A percentile compares a stretch with the other conserved stretches of the same genome.
These are phyloP conservation scores for Dicaeum eximium DNA, from an alignment of 2,113 vertebrate genomes.

Conservation along the genomic window DNA sequence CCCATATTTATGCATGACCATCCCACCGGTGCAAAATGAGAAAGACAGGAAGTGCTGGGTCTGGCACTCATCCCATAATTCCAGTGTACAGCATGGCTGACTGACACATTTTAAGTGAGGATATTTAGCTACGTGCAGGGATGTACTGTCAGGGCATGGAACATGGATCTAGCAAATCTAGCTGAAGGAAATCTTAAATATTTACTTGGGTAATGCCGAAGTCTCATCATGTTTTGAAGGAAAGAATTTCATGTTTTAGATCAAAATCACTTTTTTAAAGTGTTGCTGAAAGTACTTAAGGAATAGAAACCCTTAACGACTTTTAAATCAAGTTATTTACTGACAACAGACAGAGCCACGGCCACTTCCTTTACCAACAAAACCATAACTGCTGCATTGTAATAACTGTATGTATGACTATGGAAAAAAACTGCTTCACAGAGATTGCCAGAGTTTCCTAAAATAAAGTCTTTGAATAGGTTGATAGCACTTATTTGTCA, in stretches of 20 bases:
- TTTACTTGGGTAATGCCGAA: background rate
- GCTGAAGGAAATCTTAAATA: background rate
- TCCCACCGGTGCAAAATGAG: background rate
- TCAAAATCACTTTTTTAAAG: background rate
- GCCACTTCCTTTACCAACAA: conserved; percentile 12
- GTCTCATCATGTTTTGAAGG: background rate
- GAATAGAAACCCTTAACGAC: background rate
- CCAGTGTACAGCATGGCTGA: background rate
- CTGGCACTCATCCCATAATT: background rate
- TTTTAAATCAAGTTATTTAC: background rate
- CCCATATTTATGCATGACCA: background rate
- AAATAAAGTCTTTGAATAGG: background rate
- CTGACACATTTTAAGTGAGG: background rate
- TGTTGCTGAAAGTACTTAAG: background rate
- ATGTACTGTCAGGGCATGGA: background rate
- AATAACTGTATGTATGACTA: background rate
- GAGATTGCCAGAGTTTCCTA: background rate
- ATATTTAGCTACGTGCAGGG: background rate
- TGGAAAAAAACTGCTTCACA: background rate
- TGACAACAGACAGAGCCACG: background rate
- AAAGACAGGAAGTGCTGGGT: background rate
- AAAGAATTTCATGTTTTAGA: background rate
- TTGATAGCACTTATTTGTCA: background rate
- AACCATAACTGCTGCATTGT: background rate
- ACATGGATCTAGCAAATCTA: background rate